phyloP scores from a whole-genome alignment of 2,888 invertebrate species.

The Monopis laevigella region DNA sequence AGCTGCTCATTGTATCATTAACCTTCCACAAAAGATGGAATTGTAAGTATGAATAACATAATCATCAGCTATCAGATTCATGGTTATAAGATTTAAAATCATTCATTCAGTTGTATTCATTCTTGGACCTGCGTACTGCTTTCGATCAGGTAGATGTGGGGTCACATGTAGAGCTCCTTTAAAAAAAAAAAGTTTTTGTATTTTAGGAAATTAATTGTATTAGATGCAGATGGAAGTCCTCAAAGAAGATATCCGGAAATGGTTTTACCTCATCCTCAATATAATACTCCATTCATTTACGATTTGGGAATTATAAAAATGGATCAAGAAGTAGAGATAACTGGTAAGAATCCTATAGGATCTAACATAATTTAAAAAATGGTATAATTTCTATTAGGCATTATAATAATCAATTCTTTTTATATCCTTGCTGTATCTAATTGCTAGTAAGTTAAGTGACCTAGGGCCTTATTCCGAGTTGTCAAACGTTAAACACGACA shows the following conservation, averaged over 20 bases:
- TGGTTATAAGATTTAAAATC: neutral
- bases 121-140: no score
- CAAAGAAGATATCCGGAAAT: constrained; percentile 51
- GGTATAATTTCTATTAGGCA: neutral
- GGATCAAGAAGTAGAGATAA: constrained; percentile 42
- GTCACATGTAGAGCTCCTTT: no score
- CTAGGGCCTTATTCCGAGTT: no score
- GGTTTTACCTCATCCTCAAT: constrained; percentile 57
- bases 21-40: constrained; percentile 22
- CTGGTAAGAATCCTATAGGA: constrained; percentile 38
- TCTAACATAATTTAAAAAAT: neutral
- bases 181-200: neutral
- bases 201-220: constrained; percentile 1
- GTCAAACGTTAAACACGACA: no score
- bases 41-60: constrained; percentile 23
- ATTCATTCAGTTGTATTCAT: no score
- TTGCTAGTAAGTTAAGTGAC: no score
- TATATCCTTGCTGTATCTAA: no score
- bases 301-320: constrained; percentile 71
- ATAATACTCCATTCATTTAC: constrained; percentile 47
- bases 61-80: neutral
- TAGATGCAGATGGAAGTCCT: constrained; percentile 2
- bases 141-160: no score
- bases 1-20: constrained; percentile 26
- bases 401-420: no score